Evolutionary conservation across 2,797 vertebrate genomes (phyloP).

Genomic region (Simalia tracyae): DNA sequence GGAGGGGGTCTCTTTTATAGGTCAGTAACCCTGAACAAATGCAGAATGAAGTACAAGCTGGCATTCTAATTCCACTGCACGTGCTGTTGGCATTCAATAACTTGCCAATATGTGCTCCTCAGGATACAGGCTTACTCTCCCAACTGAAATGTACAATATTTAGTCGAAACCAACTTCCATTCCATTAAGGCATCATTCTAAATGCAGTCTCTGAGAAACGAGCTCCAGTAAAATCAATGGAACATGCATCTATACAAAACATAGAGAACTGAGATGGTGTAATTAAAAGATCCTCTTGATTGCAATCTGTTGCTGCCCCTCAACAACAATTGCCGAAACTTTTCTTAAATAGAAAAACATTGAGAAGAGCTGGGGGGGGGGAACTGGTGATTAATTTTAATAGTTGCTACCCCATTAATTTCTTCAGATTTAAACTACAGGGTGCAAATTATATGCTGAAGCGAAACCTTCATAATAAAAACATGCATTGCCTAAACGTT

Average conservation of each 20-base stretch:
- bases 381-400: not conserved
- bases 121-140: not conserved
- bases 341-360: not conserved
- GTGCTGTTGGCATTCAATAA: not conserved
- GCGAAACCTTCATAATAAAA: not conserved
- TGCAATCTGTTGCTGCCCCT: constrained; percentile 9
- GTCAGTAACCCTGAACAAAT: not conserved
- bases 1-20: not conserved
- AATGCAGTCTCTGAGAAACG: not conserved
- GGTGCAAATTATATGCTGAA: not conserved
- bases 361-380: not conserved
- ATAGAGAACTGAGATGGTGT: not conserved
- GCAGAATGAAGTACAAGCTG: not conserved
- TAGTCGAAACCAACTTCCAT: not conserved
- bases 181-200: not conserved
- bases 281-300: not conserved
- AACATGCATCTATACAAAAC: not conserved
- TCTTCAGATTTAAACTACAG: not conserved
- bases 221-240: not conserved
- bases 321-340: not conserved
- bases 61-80: not conserved
- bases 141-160: not conserved
- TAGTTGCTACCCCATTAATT: not conserved
- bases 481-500: not conserved
- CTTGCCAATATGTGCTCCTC: not conserved